Percentiles rank a stretch among this genome's conserved stretches.
phyloP scores from a whole-genome alignment of 2,797 vertebrate genomes.

The Pseudomugil tenellus region DNA sequence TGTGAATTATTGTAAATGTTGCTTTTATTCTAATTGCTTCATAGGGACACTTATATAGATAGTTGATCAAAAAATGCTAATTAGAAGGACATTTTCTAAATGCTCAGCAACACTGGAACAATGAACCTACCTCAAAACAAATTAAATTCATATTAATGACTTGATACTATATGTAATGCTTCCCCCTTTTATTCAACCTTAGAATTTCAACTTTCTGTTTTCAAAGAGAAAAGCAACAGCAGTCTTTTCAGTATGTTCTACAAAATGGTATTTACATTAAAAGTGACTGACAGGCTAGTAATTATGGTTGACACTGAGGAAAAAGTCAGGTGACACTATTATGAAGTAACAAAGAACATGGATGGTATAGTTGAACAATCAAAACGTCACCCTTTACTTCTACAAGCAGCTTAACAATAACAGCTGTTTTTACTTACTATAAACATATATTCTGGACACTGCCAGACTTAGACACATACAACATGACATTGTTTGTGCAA shows the following conservation, averaged over 20 bases:
- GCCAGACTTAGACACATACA: constrained; percentile 1
- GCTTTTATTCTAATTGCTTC: constrained; percentile 17
- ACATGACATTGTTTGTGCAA: neutral
- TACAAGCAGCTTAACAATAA: neutral
- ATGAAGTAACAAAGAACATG: neutral
- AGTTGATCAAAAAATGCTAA: neutral
- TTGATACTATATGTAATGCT: neutral
- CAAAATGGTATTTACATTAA: neutral
- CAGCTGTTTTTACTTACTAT: neutral
- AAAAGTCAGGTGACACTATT: constrained; percentile 10
- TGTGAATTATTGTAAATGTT: constrained; percentile 43
- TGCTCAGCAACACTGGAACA: neutral
- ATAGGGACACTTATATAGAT: constrained; percentile 2
- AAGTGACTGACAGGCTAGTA: constrained; percentile 20
- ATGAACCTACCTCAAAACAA: neutral
- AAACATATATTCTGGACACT: constrained; percentile 6
- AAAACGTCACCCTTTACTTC: neutral
- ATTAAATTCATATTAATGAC: neutral
- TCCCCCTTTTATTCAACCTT: neutral
- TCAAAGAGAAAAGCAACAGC: constrained; percentile 1
- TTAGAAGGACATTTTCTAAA: neutral
- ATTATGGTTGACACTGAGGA: constrained; percentile 3
- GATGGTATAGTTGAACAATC: neutral
- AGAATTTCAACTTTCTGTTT: neutral
- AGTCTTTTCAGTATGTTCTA: neutral